These are phyloP conservation scores for Heteromormyrus szaboi DNA, from an alignment of 2,797 vertebrate species.

Conservation along the genomic window DNA sequence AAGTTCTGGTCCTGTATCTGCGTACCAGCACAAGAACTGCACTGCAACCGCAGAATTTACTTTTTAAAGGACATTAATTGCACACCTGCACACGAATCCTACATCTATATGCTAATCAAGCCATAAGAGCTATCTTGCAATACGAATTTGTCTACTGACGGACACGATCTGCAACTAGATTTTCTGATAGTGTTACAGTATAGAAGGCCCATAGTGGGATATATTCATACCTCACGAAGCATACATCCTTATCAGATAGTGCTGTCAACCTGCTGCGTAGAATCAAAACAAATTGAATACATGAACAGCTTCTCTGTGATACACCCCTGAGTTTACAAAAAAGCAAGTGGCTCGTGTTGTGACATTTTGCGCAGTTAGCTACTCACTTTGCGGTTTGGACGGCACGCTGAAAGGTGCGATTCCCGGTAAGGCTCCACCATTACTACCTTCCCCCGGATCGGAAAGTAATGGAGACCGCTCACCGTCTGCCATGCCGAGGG, in stretches of 20 bases:
- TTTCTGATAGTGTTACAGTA: background rate
- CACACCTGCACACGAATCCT: background rate
- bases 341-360: background rate
- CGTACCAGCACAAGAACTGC: background rate
- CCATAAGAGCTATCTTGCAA: background rate
- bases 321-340: background rate
- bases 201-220: background rate
- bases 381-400: conserved; percentile 64
- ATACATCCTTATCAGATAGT: background rate
- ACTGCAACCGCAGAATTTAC: background rate
- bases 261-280: background rate
- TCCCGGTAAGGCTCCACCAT: conserved; percentile 55
- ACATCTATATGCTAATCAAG: background rate
- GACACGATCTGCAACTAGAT: background rate
- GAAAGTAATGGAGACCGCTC: conserved; percentile 78
- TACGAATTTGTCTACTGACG: background rate
- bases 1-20: background rate
- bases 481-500: conserved; percentile 66
- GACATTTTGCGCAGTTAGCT: conserved; percentile 5
- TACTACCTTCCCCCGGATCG: conserved; percentile 62
- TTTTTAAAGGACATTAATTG: background rate
- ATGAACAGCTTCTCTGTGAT: background rate
- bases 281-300: background rate
- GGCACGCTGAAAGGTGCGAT: conserved; percentile 43
- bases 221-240: background rate